Evolutionary conservation across 1,140 invertebrate genomes (phyloP), one percentile per base, ranked within the genome.

Genomic region (Listronotus bonariensis): DNA sequence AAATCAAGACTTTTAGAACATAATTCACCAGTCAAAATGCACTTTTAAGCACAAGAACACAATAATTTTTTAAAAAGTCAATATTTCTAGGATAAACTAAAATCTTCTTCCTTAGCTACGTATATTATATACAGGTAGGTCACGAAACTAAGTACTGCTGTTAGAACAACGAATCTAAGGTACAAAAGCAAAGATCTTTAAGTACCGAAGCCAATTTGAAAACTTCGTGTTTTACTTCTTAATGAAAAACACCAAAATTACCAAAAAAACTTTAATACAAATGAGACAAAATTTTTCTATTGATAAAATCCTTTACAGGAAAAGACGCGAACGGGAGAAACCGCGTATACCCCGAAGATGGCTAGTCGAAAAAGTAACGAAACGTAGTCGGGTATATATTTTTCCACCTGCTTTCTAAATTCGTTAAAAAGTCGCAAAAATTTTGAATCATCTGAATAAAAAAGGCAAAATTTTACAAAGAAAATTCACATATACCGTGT

Each of bases 81-180:
- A 52, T 11, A 1, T 32, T 18, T 45, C 6, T 34, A 11, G 38
- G 14, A 38, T 40, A 7, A 11, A 52, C 40, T 12, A 49, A 41
- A 32, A 51, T 12, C 26, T 41, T 40, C 45, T 18, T 41, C n/a
- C n/a, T n/a, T 53, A 43, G 20, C 32, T n/a, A 67, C 38, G 45
- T 67, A 58, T 17, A 69, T 10, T 49, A 69, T 31, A 49, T 69
- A 67, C 58, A 67, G 48, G 42, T 69, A 69, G 49, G 65, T 67
- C 43, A 69, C 64, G 38, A 67, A 14, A 52, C 63, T 60, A 18
- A 69, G 17, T 46, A 62, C 18, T 31, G 43, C 15, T 5, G 61
- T 56, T 17, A 67, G 38, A 11, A 34, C 9, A 14, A 67, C n/a
- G 58, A 61, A 62, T 66, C 62, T 54, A 32, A 67, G 56, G 17